A percentile compares a stretch with the other conserved stretches of the same genome.
Conservation (phyloP, 1,140 invertebrate genomes). For the Temnothorax longispinosus region DNA sequence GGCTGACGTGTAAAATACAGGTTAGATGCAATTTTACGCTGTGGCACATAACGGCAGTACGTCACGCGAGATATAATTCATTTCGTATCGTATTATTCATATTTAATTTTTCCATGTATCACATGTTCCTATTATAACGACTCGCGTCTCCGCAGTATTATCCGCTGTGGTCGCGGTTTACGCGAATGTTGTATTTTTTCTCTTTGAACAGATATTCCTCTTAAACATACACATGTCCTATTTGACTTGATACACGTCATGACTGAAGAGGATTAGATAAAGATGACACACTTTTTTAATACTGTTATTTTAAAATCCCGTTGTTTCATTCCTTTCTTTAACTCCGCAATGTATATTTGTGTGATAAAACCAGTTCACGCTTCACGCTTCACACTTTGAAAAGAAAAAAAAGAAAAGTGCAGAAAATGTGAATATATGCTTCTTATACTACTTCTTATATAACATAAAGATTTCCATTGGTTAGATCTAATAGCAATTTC, state of each 20-base stretch:
- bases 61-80: slow-evolving; percentile 55
- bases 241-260: neutral
- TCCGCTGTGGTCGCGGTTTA: neutral
- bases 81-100: slow-evolving; percentile 50
- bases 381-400: neutral
- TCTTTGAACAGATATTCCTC: neutral
- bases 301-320: slow-evolving; percentile 10
- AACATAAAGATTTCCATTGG: neutral
- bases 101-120: slow-evolving; percentile 51
- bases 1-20: slow-evolving; percentile 59
- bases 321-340: neutral
- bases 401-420: neutral
- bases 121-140: slow-evolving; percentile 11
- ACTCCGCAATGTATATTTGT: neutral
- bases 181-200: neutral
- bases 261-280: slow-evolving; percentile 26
- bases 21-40: slow-evolving; percentile 55
- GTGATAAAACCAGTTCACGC: neutral
- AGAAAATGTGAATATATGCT: neutral
- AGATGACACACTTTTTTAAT: slow-evolving; percentile 13
- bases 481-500: slow-evolving; percentile 9
- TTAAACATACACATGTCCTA: neutral
- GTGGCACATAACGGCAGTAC: slow-evolving; percentile 25
- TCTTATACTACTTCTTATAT: too few relatives aligned
- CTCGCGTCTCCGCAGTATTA: neutral